Evolutionary conservation across 1,140 invertebrate species (phyloP).

Genomic region (Oreohelix idahoensis): DNA sequence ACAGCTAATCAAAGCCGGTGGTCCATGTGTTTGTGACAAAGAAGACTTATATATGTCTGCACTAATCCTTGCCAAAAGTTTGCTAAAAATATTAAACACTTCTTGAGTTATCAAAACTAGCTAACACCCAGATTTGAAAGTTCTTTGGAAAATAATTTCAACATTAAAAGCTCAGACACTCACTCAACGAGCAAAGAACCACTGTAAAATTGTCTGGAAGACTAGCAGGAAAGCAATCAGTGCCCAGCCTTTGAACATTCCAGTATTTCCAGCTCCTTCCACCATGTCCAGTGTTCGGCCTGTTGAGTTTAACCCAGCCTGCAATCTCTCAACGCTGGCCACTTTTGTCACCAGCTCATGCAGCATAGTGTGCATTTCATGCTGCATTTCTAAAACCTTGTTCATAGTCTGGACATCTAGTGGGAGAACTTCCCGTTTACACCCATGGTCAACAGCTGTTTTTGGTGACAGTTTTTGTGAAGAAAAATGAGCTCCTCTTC

Average conservation of each 20-base stretch:
- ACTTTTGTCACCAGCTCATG: constrained; percentile 13
- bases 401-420: background rate
- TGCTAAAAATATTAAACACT: too few species aligned
- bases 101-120: too few species aligned
- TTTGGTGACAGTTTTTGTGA: background rate
- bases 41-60: too few species aligned
- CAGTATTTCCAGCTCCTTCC: constrained; percentile 23
- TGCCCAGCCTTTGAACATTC: constrained; percentile 52
- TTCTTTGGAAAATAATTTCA: too few species aligned
- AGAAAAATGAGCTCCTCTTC: background rate
- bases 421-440: background rate
- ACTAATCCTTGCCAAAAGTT: too few species aligned
- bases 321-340: background rate
- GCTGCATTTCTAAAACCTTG: constrained; percentile 26
- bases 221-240: constrained; percentile 59
- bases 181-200: constrained; percentile 48
- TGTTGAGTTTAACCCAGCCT: constrained; percentile 18
- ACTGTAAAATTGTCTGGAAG: constrained; percentile 64
- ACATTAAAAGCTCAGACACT: too few species aligned
- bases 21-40: too few species aligned
- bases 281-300: background rate
- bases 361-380: constrained; percentile 18
- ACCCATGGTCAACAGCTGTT: background rate
- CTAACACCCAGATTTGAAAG: too few species aligned
- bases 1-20: too few species aligned